Conservation (phyloP, 2,888 invertebrate species). For the Mermis nigrescens region DNA sequence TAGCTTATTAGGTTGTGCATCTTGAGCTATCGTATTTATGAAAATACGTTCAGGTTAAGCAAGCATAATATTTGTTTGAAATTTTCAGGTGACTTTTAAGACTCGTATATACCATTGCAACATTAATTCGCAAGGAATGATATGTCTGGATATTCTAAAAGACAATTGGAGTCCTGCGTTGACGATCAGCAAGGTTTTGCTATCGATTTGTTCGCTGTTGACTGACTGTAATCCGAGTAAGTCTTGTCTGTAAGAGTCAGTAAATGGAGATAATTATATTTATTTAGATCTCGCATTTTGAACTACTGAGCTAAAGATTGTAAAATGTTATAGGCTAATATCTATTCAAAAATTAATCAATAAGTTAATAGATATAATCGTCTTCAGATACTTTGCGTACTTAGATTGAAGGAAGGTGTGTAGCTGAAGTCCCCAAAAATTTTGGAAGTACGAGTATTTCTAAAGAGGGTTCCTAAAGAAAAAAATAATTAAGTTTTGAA, state of each 20-base stretch:
- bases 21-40: too few relatives aligned
- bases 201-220: slow-evolving; percentile 88
- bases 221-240: slow-evolving; percentile 95
- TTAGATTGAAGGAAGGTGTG: too few relatives aligned
- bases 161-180: slow-evolving; percentile 98
- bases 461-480: too few relatives aligned
- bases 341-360: too few relatives aligned
- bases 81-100: slow-evolving; percentile 48
- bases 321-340: too few relatives aligned
- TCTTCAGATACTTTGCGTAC: too few relatives aligned
- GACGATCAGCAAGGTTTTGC: slow-evolving; percentile 86
- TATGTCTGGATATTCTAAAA: slow-evolving; percentile 89
- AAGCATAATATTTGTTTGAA: neutral
- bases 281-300: neutral
- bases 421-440: too few relatives aligned
- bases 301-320: neutral
- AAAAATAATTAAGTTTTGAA: too few relatives aligned
- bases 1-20: too few relatives aligned
- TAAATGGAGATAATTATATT: neutral
- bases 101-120: slow-evolving; percentile 98
- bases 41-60: neutral
- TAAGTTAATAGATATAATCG: too few relatives aligned
- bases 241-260: slow-evolving; percentile 17
- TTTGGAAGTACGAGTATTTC: too few relatives aligned
- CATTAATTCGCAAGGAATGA: slow-evolving; percentile 94